Percentiles rank a stretch among this genome's conserved stretches.
Evolutionary conservation across 2,888 invertebrate species (phyloP).

Genomic region (Heliconius cydno): DNA sequence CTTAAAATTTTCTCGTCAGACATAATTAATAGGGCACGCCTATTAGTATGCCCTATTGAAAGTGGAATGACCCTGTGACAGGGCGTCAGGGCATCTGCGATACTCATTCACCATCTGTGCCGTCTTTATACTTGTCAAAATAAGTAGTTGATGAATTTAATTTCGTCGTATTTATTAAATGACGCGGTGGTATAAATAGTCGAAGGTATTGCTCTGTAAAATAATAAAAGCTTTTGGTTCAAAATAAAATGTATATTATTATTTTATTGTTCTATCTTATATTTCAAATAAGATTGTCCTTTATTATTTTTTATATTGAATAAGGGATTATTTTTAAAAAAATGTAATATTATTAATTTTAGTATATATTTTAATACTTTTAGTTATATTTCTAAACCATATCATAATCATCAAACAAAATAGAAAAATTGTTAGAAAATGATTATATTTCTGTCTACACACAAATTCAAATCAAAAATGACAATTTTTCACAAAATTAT

Average conservation of each 20-base stretch:
- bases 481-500: neutral
- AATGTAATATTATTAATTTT: neutral
- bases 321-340: neutral
- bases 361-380: no score
- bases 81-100: constrained; percentile 54
- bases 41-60: constrained; percentile 74
- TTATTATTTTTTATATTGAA: no score
- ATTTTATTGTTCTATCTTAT: no score
- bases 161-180: neutral
- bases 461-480: neutral
- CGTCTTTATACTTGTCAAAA: constrained; percentile 46
- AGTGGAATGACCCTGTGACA: constrained; percentile 58
- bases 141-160: constrained; percentile 15
- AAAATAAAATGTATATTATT: no score
- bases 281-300: no score
- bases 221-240: neutral
- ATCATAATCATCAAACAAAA: neutral
- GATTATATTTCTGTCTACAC: neutral
- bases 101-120: constrained; percentile 57
- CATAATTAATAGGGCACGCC: constrained; percentile 76
- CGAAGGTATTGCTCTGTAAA: neutral
- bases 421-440: neutral
- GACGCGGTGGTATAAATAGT: neutral
- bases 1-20: constrained; percentile 79
- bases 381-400: no score